Conservation (phyloP, 2,797 vertebrate species). For the Eospalax fontanierii region DNA sequence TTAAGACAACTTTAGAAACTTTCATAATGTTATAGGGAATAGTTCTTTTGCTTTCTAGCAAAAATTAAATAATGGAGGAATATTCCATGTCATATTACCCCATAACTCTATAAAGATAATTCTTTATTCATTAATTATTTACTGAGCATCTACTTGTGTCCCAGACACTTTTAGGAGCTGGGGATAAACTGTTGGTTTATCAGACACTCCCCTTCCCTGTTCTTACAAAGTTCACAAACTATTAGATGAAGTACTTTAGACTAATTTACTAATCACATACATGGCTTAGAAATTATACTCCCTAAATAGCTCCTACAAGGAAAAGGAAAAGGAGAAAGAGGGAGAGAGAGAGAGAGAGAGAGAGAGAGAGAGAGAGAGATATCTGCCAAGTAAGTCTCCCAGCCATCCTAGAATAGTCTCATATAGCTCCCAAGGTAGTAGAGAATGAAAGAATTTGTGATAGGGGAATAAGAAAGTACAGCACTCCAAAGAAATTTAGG, state of each 20-base stretch:
- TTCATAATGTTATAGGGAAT: neutral
- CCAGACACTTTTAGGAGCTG: neutral
- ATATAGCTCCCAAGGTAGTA: neutral
- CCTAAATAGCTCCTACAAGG: neutral
- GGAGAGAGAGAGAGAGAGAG: too few relatives aligned
- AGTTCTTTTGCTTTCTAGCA: neutral
- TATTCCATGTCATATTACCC: neutral
- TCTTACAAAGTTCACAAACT: neutral
- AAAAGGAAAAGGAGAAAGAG: too few relatives aligned
- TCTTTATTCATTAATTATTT: neutral
- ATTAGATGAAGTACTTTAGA: neutral
- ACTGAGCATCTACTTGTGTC: neutral
- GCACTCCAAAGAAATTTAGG: neutral
- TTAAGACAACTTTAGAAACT: too few relatives aligned
- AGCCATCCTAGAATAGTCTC: neutral
- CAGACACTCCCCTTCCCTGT: neutral
- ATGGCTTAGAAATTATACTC: neutral
- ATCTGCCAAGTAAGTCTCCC: neutral
- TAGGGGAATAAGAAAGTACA: neutral
- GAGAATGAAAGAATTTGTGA: neutral
- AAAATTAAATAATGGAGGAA: neutral
- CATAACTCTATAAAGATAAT: neutral
- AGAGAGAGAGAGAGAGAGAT: neutral
- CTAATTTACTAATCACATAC: neutral
- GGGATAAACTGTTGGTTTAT: neutral